Base-by-base conservation (phyloP, 2,113 vertebrate species). In the Nothocercus nigrocapillus region DNA sequence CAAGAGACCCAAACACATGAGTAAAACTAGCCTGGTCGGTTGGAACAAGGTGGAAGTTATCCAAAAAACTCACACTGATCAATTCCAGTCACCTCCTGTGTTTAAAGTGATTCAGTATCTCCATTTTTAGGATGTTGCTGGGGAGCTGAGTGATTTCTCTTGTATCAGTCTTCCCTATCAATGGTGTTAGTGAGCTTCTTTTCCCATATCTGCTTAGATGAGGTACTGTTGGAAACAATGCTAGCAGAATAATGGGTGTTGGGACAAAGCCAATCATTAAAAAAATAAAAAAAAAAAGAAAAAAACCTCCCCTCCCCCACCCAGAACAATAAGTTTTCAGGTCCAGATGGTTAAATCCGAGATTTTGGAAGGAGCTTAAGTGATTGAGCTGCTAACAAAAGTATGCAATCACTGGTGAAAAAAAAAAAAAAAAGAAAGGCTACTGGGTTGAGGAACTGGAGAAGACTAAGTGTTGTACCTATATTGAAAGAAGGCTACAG, bases 311-410 rank as follows among this genome's bases (percentile, higher is more conserved):
- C 54, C 68, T 28, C 34, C 24, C 51, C 45, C 90, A 84, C 70
- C 25, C 69, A 2, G 14, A 93, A 96, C 94, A 96, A 95, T 93
- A 92, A 97, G 83, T 89, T 96, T 89, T 92, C 90, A 94, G 78
- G 88, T 89, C 95, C 96, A 96, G 95, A 95, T 97, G 95, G 95
- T 92, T 95, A 90, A 96, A 96, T 92, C 92, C 0, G 22, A 93
- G 93, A 96, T 74, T 96, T 90, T 95, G 90, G 90, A 97, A 96
- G 94, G 86, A 96, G 95, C 94, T 97, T 97, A 97, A 97, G 95
- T 92, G 94, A 93, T 86, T 96, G 95, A 95, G 93, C 94, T 95
- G 92, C 92, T 96, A 95, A 97, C 94, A 93, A 94, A 95, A 97
- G 93, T 92, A 96, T 85, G 67, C 74, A 94, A 96, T 97, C 95